A percentile compares a stretch with the other conserved stretches of the same genome.
Evolutionary conservation across 2,888 invertebrate genomes (phyloP).

Genomic region (Pseudolycoriella hygida): DNA sequence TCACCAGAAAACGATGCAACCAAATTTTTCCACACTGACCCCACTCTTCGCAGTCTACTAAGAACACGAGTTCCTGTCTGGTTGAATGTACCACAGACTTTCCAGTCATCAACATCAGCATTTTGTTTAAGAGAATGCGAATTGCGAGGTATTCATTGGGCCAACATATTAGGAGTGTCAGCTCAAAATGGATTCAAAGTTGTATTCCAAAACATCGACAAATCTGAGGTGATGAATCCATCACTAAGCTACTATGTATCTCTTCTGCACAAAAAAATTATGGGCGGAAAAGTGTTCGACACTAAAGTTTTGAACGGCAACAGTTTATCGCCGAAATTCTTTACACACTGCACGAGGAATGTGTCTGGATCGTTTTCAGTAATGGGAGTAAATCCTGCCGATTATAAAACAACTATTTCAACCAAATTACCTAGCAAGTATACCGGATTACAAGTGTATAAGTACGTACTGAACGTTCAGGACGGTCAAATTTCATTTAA

Average conservation of each 20-base stretch:
- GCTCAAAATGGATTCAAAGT: conserved; percentile 54
- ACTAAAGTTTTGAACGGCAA: conserved; percentile 30
- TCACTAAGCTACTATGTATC: conserved; percentile 60
- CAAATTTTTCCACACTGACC: conserved; percentile 21
- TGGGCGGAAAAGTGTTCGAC: conserved; percentile 55
- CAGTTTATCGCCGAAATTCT: conserved; percentile 34
- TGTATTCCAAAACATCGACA: conserved; percentile 46
- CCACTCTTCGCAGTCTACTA: conserved; percentile 18
- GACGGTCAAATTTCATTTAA: conserved; percentile 39
- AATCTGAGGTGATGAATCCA: conserved; percentile 38
- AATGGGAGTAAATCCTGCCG: conserved; percentile 48
- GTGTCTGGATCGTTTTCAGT: conserved; percentile 52
- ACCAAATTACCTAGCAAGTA: conserved; percentile 32
- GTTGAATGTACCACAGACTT: conserved; percentile 15
- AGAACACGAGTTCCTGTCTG: conserved; percentile 22
- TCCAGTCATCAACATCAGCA: conserved; percentile 6
- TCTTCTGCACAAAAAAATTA: conserved; percentile 56
- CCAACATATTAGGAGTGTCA: conserved; percentile 52
- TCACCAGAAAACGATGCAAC: conserved; percentile 12
- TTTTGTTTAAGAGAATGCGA: conserved; percentile 17
- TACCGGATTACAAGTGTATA: conserved; percentile 36
- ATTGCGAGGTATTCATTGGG: conserved; percentile 49
- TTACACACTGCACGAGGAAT: conserved; percentile 58
- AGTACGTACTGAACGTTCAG: conserved; percentile 34
- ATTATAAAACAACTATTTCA: conserved; percentile 35